These are phyloP conservation scores for Coregonus sp. DNA, from an alignment of 2,797 vertebrate species.

Conservation along the genomic window DNA sequence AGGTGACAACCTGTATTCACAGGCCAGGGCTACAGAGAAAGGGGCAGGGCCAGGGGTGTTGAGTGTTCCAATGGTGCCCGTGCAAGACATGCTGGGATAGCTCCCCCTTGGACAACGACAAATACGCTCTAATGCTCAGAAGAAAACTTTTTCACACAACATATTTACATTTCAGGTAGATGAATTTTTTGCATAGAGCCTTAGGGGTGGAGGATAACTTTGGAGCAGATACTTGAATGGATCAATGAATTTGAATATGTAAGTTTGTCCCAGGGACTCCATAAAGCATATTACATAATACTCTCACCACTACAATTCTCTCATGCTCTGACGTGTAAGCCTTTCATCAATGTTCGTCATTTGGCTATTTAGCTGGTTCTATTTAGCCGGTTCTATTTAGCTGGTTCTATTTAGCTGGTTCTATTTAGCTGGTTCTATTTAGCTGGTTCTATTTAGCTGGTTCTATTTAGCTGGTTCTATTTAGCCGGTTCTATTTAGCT, in stretches of 20 bases:
- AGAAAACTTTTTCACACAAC: not conserved
- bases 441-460: too few relatives aligned
- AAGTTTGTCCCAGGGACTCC: not conserved
- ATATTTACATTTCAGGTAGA: not conserved
- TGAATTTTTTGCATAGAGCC: not conserved
- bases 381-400: too few relatives aligned
- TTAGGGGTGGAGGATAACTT: not conserved
- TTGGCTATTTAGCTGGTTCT: not conserved
- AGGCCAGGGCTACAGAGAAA: not conserved
- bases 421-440: too few relatives aligned
- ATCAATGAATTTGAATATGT: not conserved
- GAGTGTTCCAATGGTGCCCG: not conserved
- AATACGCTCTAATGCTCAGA: not conserved
- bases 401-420: too few relatives aligned
- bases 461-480: too few relatives aligned
- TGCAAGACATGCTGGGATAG: not conserved
- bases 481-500: too few relatives aligned
- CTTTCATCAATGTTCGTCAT: not conserved
- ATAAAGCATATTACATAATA: not conserved
- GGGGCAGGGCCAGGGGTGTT: not conserved
- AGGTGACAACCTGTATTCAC: slow-evolving; percentile 50
- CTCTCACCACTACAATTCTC: not conserved
- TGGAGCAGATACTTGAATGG: not conserved
- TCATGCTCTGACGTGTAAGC: not conserved
- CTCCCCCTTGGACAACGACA: not conserved